Percentiles rank a stretch among this genome's conserved stretches.
Evolutionary conservation across 2,113 vertebrate genomes (phyloP).

Genomic region (Hyperoodon ampullatus): DNA sequence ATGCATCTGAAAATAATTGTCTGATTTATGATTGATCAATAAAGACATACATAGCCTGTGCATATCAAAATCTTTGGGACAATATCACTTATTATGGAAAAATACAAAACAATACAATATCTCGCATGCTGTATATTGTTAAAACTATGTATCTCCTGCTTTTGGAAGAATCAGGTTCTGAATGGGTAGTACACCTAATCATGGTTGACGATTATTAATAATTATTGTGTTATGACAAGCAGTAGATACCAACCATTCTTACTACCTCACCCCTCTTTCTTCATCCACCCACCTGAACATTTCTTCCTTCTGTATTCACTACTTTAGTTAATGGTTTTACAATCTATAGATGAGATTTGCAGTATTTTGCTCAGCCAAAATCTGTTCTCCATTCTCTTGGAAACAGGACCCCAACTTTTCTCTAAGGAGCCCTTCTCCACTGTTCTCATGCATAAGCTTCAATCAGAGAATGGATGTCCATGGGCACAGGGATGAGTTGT

Average conservation of each 20-base stretch:
- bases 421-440: background rate
- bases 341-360: background rate
- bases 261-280: background rate
- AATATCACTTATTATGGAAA: background rate
- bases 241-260: background rate
- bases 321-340: background rate
- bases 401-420: background rate
- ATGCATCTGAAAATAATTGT: background rate
- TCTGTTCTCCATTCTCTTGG: background rate
- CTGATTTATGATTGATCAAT: background rate
- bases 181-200: background rate
- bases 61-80: background rate
- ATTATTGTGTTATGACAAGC: background rate
- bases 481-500: background rate
- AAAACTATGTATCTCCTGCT: background rate
- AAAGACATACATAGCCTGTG: background rate
- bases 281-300: background rate
- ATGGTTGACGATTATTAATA: background rate
- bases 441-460: background rate
- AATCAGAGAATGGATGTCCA: background rate
- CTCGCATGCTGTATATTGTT: background rate
- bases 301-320: background rate
- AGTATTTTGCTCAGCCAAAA: background rate
- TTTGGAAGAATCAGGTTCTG: background rate
- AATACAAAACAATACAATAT: background rate